phyloP scores from a whole-genome alignment of 2,888 invertebrate genomes.

The Ethmia dodecea region DNA sequence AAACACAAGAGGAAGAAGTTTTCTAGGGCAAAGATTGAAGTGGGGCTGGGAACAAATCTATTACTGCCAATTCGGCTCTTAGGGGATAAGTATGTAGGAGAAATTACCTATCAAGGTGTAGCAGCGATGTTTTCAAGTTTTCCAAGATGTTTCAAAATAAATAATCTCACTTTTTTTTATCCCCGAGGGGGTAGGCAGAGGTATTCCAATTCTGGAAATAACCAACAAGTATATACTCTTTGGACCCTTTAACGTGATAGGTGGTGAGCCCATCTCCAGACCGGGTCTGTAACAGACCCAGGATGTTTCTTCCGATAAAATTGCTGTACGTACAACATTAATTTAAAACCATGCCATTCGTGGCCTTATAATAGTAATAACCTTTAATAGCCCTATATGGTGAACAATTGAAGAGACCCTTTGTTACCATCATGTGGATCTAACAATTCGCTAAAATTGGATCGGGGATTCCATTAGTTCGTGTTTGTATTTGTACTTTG shows the following conservation, averaged over 20 bases:
- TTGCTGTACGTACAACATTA: constrained; percentile 48
- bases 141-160: no score
- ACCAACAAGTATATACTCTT: no score
- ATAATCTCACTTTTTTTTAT: no score
- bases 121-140: no score
- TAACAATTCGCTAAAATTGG: constrained; percentile 45
- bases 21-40: constrained; percentile 26
- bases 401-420: constrained; percentile 45
- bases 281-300: no score
- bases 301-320: constrained; percentile 41
- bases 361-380: no score
- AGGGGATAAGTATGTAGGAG: constrained; percentile 37
- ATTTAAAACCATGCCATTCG: no score
- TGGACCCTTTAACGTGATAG: no score
- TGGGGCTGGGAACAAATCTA: constrained; percentile 44
- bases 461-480: constrained; percentile 43
- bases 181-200: no score
- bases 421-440: constrained; percentile 48
- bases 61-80: constrained; percentile 50
- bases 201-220: no score
- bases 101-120: constrained; percentile 50
- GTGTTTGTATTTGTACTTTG: constrained; percentile 29
- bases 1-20: constrained; percentile 21
- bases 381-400: constrained; percentile 47
- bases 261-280: no score